Evolutionary conservation across 2,797 vertebrate genomes (phyloP), one percentile per base, ranked within the genome.

Genomic region (Acanthurus tractus): DNA sequence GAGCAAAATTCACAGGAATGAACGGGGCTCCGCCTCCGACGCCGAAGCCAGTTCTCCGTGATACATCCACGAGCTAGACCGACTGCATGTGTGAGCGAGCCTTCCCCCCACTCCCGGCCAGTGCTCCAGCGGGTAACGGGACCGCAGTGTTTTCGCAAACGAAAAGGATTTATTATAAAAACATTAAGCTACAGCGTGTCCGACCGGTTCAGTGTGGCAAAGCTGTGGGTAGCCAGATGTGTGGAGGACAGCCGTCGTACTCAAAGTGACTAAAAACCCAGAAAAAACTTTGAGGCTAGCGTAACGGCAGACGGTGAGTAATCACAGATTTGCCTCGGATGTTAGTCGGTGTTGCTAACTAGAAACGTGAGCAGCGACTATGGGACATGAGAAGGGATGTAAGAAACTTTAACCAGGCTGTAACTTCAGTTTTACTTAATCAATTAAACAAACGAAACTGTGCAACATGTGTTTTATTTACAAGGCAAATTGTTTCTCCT

Each of bases 251-350:
- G 48, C 67, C 70, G 29, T n/a, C 63, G 52, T 40, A 9, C 53
- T 64, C 55, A 57, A 76, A 73, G 67, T 71, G 62, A 44, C 22
- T 29, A 6, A 61, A 45, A 38, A 20, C 22, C 2, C 20, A 20
- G 6, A 12, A 6, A 29, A 62, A 81, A 74, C 45, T 78, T 71
- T 46, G 8, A 13, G 6, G 38, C 18, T 9, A 49, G 49, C 81
- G 5, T 2, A 2, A 45, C 54, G 53, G 18, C 63, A 40, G 45
- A 76, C 85, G 88, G 90, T 92, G 83, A 90, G 86, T 42, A 55
- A 8, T 10, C 55, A 14, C 13, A 42, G 17, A 55, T 63, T 70
- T 71, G 12, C 15, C 8, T 72, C 45, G 69, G 76, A 67, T 82
- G 52, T 15, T 74, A 13, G 17, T 62, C 22, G 38, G 12, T 75